Base-by-base conservation (phyloP, 2,113 vertebrate species). In the Ictalurus punctatus region DNA sequence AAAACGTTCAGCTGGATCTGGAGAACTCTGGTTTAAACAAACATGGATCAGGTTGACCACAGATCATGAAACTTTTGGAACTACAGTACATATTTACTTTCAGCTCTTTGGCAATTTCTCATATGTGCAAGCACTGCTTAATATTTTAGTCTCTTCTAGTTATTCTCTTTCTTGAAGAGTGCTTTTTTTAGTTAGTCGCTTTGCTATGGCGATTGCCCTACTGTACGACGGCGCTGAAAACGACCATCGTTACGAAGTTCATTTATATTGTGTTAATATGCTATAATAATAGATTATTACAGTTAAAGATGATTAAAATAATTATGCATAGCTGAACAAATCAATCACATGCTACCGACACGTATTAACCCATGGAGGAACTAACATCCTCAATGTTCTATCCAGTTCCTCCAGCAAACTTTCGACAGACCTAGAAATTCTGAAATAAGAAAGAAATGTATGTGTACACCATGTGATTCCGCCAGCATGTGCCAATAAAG, bases 401-500 rank as follows among this genome's bases (percentile, higher is more conserved):
- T 40, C 58, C 10, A 40, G n/a, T 58, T 73, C 63, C 67, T 27
- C 13, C 14, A 54, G 54, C 30, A 76, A 83, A 83, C 27, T 76
- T 73, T 61, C 12, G 40, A 14, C 9, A 48, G 37, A 58, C 25
- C 58, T 25, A 34, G n/a, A 23, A 85, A 80, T 71, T 56, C 21
- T 71, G 59, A 81, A 90, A 88, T 63, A 74, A 86, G 19, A 63
- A 25, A 37, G 16, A 86, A 48, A 71, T 30, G 21, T 44, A n/a
- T n/a, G 59, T 82, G 25, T 83, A 86, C 61, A 23, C 34, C 16
- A 52, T 27, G 48, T 59, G 69, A 27, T 86, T 89, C 71, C 65
- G 69, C 84, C 69, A 82, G 78, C 78, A 89, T 86, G 80, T 91
- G 80, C 84, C 86, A 90, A 85, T 85, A 61, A 86, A 82, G 89